These are phyloP conservation scores for Lordiphosa collinella DNA, from an alignment of 1,140 invertebrate species.

Conservation along the genomic window DNA sequence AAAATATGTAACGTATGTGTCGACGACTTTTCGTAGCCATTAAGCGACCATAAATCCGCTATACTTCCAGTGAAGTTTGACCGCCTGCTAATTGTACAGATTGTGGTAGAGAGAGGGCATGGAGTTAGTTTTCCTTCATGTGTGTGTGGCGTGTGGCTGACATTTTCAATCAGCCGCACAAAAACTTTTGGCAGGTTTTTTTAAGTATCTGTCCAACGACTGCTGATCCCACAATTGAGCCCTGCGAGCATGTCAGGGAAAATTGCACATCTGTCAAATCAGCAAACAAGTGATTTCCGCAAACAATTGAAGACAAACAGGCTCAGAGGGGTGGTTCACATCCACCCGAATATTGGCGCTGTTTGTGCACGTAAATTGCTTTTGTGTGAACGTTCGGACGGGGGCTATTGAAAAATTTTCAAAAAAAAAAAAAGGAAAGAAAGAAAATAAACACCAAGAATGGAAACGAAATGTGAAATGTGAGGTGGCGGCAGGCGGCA, in stretches of 20 bases:
- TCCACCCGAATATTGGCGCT: constrained; percentile 39
- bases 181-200: constrained; percentile 14
- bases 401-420: constrained; percentile 56
- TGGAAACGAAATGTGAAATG: constrained; percentile 22
- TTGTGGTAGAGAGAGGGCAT: constrained; percentile 12
- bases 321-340: constrained; percentile 16
- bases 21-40: constrained; percentile 29
- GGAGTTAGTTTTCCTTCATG: constrained; percentile 27
- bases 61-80: constrained; percentile 28
- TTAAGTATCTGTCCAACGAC: constrained; percentile 10
- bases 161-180: constrained; percentile 64
- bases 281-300: constrained; percentile 77
- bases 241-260: constrained; percentile 67
- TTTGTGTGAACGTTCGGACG: constrained; percentile 30
- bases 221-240: constrained; percentile 47
- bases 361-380: constrained; percentile 78
- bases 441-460: constrained; percentile 21
- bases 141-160: constrained; percentile 46
- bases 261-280: constrained; percentile 78
- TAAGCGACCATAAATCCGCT: constrained; percentile 24
- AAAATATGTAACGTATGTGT: constrained; percentile 70
- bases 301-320: constrained; percentile 73
- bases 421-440: constrained; percentile 13
- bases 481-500: constrained; percentile 22
- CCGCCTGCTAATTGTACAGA: constrained; percentile 61